Percentiles rank a stretch among this genome's conserved stretches.
These are phyloP conservation scores for Cephus runcator DNA, from an alignment of 2,888 invertebrate species.

Conservation along the genomic window DNA sequence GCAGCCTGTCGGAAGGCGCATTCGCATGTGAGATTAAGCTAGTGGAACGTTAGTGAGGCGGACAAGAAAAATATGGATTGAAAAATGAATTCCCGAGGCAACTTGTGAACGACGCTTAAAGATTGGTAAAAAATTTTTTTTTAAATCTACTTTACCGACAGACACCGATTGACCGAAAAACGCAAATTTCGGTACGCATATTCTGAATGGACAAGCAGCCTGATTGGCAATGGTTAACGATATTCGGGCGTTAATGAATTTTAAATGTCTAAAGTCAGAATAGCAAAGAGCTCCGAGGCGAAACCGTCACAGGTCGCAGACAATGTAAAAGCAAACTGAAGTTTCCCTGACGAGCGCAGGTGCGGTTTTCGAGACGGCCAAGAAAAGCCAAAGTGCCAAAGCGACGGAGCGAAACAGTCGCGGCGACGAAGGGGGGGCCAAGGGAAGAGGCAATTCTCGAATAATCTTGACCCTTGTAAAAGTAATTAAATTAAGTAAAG, in stretches of 20 bases:
- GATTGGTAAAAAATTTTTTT: background rate
- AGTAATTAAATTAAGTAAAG: slow-evolving; percentile 20
- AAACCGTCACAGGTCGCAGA: background rate
- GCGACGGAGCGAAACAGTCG: slow-evolving; percentile 3
- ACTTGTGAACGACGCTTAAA: background rate
- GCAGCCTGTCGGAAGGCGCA: background rate
- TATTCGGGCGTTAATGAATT: background rate
- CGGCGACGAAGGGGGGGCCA: too few species aligned
- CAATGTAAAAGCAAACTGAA: background rate
- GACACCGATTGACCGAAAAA: background rate
- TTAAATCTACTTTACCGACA: background rate
- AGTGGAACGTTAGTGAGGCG: background rate
- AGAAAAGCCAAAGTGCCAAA: slow-evolving; percentile 2
- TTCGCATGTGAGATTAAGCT: background rate
- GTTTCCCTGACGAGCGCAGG: background rate
- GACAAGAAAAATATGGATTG: background rate
- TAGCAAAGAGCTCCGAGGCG: background rate
- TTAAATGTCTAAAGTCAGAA: background rate
- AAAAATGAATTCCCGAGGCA: background rate
- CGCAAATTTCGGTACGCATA: background rate
- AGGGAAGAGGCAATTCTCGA: background rate
- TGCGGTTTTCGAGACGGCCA: background rate
- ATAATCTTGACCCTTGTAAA: slow-evolving; percentile 6
- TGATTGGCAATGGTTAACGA: background rate
- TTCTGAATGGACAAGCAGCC: background rate